Conservation (phyloP, 2,888 invertebrate species). For the Eupeodes luniger region DNA sequence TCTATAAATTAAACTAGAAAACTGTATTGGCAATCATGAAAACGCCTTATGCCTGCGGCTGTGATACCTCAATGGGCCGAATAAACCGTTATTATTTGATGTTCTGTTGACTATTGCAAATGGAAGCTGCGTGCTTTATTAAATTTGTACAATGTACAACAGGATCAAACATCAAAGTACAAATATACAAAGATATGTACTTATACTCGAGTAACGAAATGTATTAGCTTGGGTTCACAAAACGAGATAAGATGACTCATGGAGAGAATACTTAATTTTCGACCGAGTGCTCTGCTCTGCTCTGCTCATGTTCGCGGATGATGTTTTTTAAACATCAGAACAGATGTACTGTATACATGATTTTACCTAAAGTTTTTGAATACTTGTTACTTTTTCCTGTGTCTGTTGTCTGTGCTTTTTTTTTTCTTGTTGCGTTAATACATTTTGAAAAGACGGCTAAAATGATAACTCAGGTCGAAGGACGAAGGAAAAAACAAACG, state of each 20-base stretch:
- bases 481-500: neutral
- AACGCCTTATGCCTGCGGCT: neutral
- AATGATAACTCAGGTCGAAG: neutral
- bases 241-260: conserved; percentile 47
- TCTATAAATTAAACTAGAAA: neutral
- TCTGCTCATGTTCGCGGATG: conserved; percentile 5
- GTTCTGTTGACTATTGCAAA: conserved; percentile 63
- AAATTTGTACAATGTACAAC: conserved; percentile 73
- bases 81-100: conserved; percentile 32
- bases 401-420: neutral
- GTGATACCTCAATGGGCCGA: conserved; percentile 13
- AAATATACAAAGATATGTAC: neutral
- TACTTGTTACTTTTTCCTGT: conserved; percentile 40
- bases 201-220: conserved; percentile 32
- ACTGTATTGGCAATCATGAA: conserved; percentile 32
- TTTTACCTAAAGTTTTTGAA: conserved; percentile 2
- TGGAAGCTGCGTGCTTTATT: conserved; percentile 72
- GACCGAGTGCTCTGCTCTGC: neutral
- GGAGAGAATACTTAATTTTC: conserved; percentile 59
- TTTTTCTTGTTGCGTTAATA: neutral
- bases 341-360: neutral
- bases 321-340: conserved; percentile 26
- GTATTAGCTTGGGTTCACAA: conserved; percentile 60
- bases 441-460: conserved; percentile 34
- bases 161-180: conserved; percentile 74